These are phyloP conservation scores for Hystrix cristata DNA, from an alignment of 2,113 vertebrate species.

Conservation along the genomic window DNA sequence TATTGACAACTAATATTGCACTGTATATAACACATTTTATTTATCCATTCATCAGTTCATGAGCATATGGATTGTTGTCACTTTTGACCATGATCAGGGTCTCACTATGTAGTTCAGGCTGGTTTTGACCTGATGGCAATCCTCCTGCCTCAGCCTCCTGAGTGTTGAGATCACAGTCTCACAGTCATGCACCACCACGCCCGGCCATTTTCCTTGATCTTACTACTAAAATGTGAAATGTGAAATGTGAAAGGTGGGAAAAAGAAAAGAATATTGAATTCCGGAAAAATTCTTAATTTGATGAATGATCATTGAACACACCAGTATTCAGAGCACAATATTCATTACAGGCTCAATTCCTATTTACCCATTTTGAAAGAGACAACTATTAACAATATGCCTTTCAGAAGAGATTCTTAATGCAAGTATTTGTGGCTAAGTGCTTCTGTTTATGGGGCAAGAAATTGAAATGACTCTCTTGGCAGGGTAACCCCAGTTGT, in stretches of 20 bases:
- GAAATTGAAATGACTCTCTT: constrained; percentile 67
- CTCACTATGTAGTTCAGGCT: too few relatives aligned
- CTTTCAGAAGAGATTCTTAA: constrained; percentile 49
- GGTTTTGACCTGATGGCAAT: too few relatives aligned
- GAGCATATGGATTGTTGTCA: neutral
- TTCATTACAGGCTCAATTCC: neutral
- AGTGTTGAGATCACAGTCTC: too few relatives aligned
- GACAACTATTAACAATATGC: constrained; percentile 23
- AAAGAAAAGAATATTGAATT: neutral
- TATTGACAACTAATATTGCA: constrained; percentile 2
- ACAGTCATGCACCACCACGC: too few relatives aligned
- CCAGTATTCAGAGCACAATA: neutral
- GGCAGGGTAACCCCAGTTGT: constrained; percentile 40
- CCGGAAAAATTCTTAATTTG: constrained; percentile 43
- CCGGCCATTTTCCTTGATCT: neutral
- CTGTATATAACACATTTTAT: neutral
- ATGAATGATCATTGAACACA: constrained; percentile 11
- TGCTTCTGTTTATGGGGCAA: constrained; percentile 72
- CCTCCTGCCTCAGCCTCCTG: too few relatives aligned
- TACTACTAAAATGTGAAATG: constrained; percentile 37
- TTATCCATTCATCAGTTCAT: neutral
- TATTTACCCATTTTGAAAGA: constrained; percentile 52
- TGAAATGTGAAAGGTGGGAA: neutral
- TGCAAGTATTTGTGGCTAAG: constrained; percentile 59
- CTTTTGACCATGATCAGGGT: neutral